phyloP scores from a whole-genome alignment of 2,888 invertebrate genomes.

The Pristionchus maxplancki region DNA sequence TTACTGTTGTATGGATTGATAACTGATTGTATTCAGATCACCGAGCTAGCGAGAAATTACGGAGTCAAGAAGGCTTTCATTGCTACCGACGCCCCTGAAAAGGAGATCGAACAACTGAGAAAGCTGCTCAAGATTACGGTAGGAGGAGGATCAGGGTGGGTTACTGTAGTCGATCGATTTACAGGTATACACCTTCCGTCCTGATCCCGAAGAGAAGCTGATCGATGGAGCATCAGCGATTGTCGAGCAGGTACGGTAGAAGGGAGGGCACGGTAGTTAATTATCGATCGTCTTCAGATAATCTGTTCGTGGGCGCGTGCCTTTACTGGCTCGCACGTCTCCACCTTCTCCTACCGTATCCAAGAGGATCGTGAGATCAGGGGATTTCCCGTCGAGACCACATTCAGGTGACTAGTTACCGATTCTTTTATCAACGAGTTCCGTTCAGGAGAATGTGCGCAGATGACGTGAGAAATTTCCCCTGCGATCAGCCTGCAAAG shows the following conservation, averaged over 20 bases:
- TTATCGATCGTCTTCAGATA: slow-evolving; percentile 83
- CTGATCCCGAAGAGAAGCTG: slow-evolving; percentile 55
- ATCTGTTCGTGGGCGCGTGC: slow-evolving; percentile 90
- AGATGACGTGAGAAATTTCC: slow-evolving; percentile 69
- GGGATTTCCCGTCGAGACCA: slow-evolving; percentile 87
- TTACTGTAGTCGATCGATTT: slow-evolving; percentile 78
- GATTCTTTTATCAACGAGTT: no score
- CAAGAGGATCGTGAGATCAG: slow-evolving; percentile 97
- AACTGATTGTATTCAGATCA: slow-evolving; percentile 52
- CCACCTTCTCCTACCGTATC: slow-evolving; percentile 95
- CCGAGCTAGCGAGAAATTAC: slow-evolving; percentile 55
- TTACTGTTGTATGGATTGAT: background rate
- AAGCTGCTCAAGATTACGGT: slow-evolving; percentile 77
- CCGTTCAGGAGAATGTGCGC: slow-evolving; percentile 86
- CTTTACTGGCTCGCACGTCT: slow-evolving; percentile 90
- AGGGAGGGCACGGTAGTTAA: background rate
- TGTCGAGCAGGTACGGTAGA: slow-evolving; percentile 70
- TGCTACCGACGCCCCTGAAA: slow-evolving; percentile 68
- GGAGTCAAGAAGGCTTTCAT: slow-evolving; percentile 65
- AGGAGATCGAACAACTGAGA: slow-evolving; percentile 80
- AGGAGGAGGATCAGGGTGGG: background rate
- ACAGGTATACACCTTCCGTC: slow-evolving; percentile 54
- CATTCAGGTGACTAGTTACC: slow-evolving; percentile 92
- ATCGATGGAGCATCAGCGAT: slow-evolving; percentile 72
- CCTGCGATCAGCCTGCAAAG: slow-evolving; percentile 86